These are phyloP conservation scores for Mus pahari DNA, from an alignment of 2,113 vertebrate species.

Conservation along the genomic window DNA sequence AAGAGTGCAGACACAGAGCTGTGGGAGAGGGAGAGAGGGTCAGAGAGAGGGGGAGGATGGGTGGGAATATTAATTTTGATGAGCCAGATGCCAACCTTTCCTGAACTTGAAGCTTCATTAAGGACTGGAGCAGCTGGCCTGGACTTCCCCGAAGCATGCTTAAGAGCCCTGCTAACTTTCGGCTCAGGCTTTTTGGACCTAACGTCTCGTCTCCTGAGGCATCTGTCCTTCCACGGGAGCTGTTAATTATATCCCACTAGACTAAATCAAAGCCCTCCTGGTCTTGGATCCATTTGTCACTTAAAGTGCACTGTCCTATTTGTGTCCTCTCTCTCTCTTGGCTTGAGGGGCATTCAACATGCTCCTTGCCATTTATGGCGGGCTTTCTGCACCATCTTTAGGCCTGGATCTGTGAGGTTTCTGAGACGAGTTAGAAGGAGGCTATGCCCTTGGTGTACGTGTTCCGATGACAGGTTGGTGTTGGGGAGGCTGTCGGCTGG, in stretches of 20 bases:
- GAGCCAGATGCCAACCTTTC: neutral
- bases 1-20: neutral
- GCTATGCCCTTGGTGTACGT: neutral
- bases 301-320: neutral
- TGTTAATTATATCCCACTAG: neutral
- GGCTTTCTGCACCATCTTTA: neutral
- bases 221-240: slow-evolving; percentile 16
- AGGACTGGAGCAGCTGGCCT: neutral
- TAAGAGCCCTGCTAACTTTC: neutral
- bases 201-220: neutral
- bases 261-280: slow-evolving; percentile 8
- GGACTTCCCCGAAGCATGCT: neutral
- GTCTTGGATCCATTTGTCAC: neutral
- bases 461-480: neutral
- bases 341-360: neutral
- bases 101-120: slow-evolving; percentile 9
- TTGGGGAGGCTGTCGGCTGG: neutral
- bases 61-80: slow-evolving; percentile 18
- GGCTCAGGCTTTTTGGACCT: neutral
- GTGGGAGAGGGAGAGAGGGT: no score
- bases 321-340: slow-evolving; percentile 1
- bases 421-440: neutral
- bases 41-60: neutral
- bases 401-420: slow-evolving; percentile 38
- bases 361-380: neutral